A percentile compares a stretch with the other conserved stretches of the same genome.
Conservation (phyloP, 1,140 invertebrate genomes). For the Pseudomyrmex dendroicus region DNA sequence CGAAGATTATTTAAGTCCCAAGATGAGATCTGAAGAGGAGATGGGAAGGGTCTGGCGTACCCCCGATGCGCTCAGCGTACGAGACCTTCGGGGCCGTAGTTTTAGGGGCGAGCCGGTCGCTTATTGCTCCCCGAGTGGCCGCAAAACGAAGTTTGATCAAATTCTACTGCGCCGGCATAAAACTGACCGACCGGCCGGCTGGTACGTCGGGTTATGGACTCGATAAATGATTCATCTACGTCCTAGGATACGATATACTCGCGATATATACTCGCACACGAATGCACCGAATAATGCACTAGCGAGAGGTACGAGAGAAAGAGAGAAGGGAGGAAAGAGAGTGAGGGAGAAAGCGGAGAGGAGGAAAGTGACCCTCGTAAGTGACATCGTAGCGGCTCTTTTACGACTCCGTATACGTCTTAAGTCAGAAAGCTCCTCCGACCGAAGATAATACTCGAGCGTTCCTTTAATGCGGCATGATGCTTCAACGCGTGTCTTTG, state of each 20-base stretch:
- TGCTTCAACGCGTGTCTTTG: neutral
- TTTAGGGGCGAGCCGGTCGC: slow-evolving; percentile 79
- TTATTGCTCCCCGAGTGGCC: slow-evolving; percentile 86
- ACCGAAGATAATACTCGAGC: slow-evolving; percentile 38
- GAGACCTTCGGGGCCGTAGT: slow-evolving; percentile 80
- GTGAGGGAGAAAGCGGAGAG: neutral
- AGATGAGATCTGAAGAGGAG: slow-evolving; percentile 60
- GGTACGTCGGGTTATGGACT: slow-evolving; percentile 76
- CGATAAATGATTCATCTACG: slow-evolving; percentile 85
- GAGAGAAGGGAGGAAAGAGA: neutral
- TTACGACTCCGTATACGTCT: slow-evolving; percentile 68
- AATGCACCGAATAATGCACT: slow-evolving; percentile 50
- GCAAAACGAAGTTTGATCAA: slow-evolving; percentile 86
- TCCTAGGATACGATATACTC: slow-evolving; percentile 71
- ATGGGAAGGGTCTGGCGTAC: slow-evolving; percentile 29
- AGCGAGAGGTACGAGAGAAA: neutral
- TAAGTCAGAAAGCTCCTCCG: slow-evolving; percentile 15
- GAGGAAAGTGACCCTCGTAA: slow-evolving; percentile 68
- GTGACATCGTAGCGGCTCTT: slow-evolving; percentile 63
- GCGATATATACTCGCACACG: slow-evolving; percentile 62
- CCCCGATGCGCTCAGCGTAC: slow-evolving; percentile 40
- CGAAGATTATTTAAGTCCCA: slow-evolving; percentile 49
- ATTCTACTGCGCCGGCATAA: slow-evolving; percentile 85
- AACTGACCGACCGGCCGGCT: slow-evolving; percentile 80
- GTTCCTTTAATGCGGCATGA: slow-evolving; percentile 2